These are phyloP conservation scores for Halcyon chelicuti DNA, from an alignment of 2,797 vertebrate genomes.

Conservation along the genomic window DNA sequence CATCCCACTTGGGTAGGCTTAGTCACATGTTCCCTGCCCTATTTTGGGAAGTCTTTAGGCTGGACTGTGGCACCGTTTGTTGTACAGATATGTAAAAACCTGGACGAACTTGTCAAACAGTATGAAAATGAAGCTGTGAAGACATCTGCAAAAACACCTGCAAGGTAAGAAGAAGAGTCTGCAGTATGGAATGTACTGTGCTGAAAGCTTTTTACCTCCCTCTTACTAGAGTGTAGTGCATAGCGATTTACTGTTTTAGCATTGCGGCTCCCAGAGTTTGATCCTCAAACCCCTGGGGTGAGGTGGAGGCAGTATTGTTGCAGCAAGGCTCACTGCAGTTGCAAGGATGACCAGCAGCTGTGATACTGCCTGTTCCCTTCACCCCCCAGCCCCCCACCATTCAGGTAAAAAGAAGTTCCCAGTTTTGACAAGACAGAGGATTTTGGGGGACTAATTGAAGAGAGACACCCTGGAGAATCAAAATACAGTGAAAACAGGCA, in stretches of 20 bases:
- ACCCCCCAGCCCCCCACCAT: background rate
- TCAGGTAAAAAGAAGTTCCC: background rate
- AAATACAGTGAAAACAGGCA: background rate
- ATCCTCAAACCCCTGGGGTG: background rate
- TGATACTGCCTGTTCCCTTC: background rate
- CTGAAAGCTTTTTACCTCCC: background rate
- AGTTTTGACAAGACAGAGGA: background rate
- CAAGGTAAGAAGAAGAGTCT: conserved; percentile 80
- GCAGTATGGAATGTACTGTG: background rate
- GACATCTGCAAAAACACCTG: conserved; percentile 67
- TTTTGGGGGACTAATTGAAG: background rate
- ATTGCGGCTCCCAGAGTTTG: background rate
- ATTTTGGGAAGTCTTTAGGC: conserved; percentile 92
- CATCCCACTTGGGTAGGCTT: conserved; percentile 94
- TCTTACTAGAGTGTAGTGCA: background rate
- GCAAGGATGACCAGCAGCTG: background rate
- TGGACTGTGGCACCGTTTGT: conserved; percentile 92
- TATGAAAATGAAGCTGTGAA: conserved; percentile 90
- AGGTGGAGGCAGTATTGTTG: background rate
- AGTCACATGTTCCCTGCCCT: conserved; percentile 90
- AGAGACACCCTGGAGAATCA: background rate
- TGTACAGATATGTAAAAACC: conserved; percentile 93
- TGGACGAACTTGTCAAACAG: conserved; percentile 93
- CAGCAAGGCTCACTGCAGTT: background rate
- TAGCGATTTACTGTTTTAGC: background rate